These are phyloP conservation scores for Centropus unirufus DNA, from an alignment of 2,113 vertebrate species.

Conservation along the genomic window DNA sequence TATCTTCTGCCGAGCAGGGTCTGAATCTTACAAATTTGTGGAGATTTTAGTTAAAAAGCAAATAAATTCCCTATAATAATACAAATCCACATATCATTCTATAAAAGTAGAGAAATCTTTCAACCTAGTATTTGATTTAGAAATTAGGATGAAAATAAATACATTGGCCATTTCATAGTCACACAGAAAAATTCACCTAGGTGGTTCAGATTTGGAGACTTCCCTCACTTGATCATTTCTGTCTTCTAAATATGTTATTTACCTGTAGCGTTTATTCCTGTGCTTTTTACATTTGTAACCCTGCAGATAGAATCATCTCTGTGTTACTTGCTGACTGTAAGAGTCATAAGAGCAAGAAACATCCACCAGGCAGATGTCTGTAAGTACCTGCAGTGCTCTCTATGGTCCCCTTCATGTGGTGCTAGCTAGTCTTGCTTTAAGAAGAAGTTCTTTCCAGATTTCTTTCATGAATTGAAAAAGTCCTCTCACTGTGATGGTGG, in stretches of 20 bases:
- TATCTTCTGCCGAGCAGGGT: neutral
- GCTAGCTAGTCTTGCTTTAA: neutral
- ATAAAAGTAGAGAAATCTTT: neutral
- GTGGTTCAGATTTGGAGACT: neutral
- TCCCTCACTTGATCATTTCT: neutral
- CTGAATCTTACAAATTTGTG: neutral
- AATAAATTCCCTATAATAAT: neutral
- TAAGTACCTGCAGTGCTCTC: constrained; percentile 9
- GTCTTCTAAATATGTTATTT: neutral
- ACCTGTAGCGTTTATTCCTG: neutral
- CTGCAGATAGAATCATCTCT: constrained; percentile 35
- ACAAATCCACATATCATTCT: neutral
- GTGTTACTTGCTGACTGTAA: constrained; percentile 63
- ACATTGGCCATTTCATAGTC: neutral
- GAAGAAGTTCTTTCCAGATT: neutral
- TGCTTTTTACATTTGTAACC: neutral
- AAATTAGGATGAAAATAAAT: neutral
- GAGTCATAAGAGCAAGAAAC: constrained; percentile 69
- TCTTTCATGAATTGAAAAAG: neutral
- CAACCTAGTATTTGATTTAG: neutral
- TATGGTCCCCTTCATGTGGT: neutral
- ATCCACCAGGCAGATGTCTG: constrained; percentile 52
- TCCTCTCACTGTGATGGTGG: neutral
- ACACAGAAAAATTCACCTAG: neutral
- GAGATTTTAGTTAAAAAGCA: neutral